These are phyloP conservation scores for Rhabdophis nuchalis DNA, from an alignment of 2,797 vertebrate genomes.

Conservation along the genomic window DNA sequence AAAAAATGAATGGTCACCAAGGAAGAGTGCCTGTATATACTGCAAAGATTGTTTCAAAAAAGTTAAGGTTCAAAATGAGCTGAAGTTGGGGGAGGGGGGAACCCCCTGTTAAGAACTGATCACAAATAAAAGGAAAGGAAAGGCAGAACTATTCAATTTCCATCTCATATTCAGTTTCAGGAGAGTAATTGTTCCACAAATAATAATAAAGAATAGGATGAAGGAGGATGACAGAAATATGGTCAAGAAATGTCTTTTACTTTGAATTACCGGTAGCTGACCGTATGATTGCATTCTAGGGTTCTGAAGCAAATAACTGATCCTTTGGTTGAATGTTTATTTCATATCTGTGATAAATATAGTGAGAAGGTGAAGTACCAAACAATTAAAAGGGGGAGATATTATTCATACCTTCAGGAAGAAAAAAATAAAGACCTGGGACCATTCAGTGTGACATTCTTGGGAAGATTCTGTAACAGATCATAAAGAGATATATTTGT, in stretches of 20 bases:
- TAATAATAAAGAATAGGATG: not conserved
- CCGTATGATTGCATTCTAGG: not conserved
- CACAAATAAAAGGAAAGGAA: not conserved
- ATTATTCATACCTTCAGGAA: not conserved
- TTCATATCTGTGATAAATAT: not conserved
- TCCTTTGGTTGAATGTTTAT: not conserved
- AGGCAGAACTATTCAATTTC: not conserved
- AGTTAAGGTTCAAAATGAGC: not conserved
- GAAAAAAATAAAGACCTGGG: not conserved
- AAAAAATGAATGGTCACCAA: not conserved
- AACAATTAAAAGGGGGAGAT: not conserved
- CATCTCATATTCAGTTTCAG: not conserved
- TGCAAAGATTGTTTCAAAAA: not conserved
- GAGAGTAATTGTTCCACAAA: not conserved
- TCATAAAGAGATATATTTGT: not conserved
- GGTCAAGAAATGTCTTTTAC: not conserved
- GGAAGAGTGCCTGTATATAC: not conserved
- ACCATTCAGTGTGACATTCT: not conserved
- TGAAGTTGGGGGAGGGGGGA: not conserved
- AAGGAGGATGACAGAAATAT: not conserved
- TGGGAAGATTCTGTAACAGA: not conserved
- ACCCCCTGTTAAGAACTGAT: not conserved
- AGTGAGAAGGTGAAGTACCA: not conserved
- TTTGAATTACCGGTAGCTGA: not conserved
- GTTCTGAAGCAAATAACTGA: not conserved